Conservation (phyloP, 2,113 vertebrate genomes). For the Scomber scombrus region DNA sequence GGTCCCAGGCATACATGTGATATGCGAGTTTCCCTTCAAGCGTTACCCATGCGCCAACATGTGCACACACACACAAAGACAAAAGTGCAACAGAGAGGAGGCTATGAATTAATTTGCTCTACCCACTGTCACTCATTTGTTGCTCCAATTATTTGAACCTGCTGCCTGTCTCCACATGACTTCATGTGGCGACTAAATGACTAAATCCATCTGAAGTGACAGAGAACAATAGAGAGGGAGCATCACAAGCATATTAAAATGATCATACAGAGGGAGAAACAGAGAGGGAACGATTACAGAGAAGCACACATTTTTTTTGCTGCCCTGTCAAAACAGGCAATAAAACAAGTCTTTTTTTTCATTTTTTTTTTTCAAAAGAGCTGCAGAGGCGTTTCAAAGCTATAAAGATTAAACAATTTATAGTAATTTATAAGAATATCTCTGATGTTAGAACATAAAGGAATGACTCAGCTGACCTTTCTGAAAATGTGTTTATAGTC, state of each 20-base stretch:
- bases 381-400: background rate
- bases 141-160: conserved; percentile 50
- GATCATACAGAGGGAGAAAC: conserved; percentile 26
- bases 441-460: background rate
- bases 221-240: conserved; percentile 38
- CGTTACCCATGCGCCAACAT: conserved; percentile 47
- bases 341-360: background rate
- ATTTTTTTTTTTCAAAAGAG: background rate
- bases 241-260: conserved; percentile 31
- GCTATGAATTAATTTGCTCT: conserved; percentile 46
- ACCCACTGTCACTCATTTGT: conserved; percentile 52
- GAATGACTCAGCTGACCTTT: conserved; percentile 18
- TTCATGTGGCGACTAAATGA: conserved; percentile 42
- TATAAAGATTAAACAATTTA: background rate
- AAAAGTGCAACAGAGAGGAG: conserved; percentile 44
- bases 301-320: background rate
- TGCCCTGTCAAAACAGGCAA: conserved; percentile 6
- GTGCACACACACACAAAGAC: conserved; percentile 26
- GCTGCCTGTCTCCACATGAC: conserved; percentile 56
- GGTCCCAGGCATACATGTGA: conserved; percentile 98
- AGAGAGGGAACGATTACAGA: conserved; percentile 18
- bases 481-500: background rate
- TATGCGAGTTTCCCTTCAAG: conserved; percentile 94
- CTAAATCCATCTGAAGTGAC: conserved; percentile 57
- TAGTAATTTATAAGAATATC: background rate